Evolutionary conservation across 2,888 invertebrate species (phyloP), one percentile per base, ranked within the genome.

Genomic region (Abrostola triplasia): DNA sequence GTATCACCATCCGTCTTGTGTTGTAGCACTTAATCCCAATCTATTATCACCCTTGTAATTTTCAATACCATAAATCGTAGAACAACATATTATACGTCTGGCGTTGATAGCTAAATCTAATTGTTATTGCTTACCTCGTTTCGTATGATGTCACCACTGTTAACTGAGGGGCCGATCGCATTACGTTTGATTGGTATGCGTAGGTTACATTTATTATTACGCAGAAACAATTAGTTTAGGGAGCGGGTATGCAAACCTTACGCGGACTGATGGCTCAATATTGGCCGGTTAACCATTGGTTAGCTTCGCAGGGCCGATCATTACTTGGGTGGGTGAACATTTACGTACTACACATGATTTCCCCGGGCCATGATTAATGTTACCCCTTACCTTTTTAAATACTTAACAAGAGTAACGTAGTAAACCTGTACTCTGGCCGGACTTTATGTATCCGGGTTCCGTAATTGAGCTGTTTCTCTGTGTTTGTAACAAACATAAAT

Each of bases 1-100:
- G 54, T 11, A 53, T 56, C 48, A 64, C 62, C 62, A 70, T 70
- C 50, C 38, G 51, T 72, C 75, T 73, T 56, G 51, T 49, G 36
- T 62, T 48, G 11, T 47, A 69, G 42, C 55, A 56, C 48, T 69
- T 53, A 74, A 74, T 38, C 63, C 54, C 56, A 41, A 73, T 70
- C 54, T 64, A 70, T 73, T 76, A 79, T 66, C 74, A 13, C 59
- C 62, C 66, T 63, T 71, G 77, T 78, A 79, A 79, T 70, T 79
- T 77, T 79, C 78, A 77, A 64, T 77, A 54, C 71, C 37, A 77
- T 78, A 77, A 79, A 77, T 78, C 77, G 57, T 74, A n/a, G 40
- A 57, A 68, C 68, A 68, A 67, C 69, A 63, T 69, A 79, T 62
- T 70, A 71, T 69, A 64, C 54, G 65, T 64, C 67, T 69, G 67